A percentile compares a stretch with the other conserved stretches of the same genome.
Conservation (phyloP, 2,888 invertebrate species). For the Globia sparganii region DNA sequence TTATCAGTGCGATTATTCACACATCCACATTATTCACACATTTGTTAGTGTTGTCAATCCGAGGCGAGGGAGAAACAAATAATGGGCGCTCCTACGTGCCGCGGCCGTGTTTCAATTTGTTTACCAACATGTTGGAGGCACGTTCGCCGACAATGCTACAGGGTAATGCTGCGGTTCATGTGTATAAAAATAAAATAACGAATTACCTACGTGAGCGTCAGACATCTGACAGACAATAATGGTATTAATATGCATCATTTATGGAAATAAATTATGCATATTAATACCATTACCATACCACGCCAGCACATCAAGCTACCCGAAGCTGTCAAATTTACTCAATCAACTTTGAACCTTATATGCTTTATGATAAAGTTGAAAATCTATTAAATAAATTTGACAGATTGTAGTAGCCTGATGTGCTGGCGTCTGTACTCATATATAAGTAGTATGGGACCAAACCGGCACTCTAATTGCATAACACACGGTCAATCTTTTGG, state of each 20-base stretch:
- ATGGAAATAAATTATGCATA: background rate
- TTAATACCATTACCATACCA: no score
- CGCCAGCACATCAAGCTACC: no score
- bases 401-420: no score
- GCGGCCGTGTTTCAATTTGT: slow-evolving; percentile 64
- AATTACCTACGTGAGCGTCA: slow-evolving; percentile 5
- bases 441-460: background rate
- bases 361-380: no score
- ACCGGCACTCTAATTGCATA: background rate
- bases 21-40: slow-evolving; percentile 48
- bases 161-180: slow-evolving; percentile 37
- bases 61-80: slow-evolving; percentile 59
- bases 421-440: no score
- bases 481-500: background rate
- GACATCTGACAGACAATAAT: background rate
- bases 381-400: no score
- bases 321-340: no score
- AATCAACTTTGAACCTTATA: no score
- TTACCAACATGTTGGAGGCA: slow-evolving; percentile 63
- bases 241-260: background rate
- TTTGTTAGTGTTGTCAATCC: slow-evolving; percentile 58
- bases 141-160: slow-evolving; percentile 43
- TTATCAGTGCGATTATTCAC: slow-evolving; percentile 50
- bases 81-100: slow-evolving; percentile 58
- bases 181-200: slow-evolving; percentile 46